These are phyloP conservation scores for Brachyhypopomus gauderio DNA, from an alignment of 2,113 vertebrate species.

Conservation along the genomic window DNA sequence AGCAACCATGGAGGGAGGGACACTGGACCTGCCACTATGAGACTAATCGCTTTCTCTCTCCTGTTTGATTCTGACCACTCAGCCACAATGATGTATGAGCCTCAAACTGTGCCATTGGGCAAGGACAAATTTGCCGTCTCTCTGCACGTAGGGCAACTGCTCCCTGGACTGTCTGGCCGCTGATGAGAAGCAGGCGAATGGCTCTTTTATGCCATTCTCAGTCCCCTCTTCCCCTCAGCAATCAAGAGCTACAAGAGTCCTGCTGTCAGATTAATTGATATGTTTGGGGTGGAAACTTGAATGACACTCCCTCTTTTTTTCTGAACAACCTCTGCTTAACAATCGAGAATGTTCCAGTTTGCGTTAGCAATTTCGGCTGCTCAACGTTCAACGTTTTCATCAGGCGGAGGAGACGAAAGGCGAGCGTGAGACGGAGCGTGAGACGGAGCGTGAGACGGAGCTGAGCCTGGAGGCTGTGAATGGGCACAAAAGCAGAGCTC, in stretches of 20 bases:
- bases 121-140: constrained; percentile 76
- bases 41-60: constrained; percentile 62
- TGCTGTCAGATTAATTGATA: constrained; percentile 63
- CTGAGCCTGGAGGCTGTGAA: constrained; percentile 38
- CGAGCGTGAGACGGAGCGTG: constrained; percentile 11
- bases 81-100: constrained; percentile 76
- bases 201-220: constrained; percentile 57
- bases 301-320: constrained; percentile 42
- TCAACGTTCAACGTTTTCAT: constrained; percentile 37
- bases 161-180: constrained; percentile 55
- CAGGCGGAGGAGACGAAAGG: constrained; percentile 27
- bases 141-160: constrained; percentile 27
- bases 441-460: constrained; percentile 28
- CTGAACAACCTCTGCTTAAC: constrained; percentile 35
- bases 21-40: constrained; percentile 57
- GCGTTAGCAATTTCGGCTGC: constrained; percentile 33
- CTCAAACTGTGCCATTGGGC: constrained; percentile 72
- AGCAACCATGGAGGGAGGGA: constrained; percentile 44
- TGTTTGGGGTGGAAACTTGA: constrained; percentile 55
- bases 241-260: constrained; percentile 57
- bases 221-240: constrained; percentile 52
- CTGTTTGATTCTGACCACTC: constrained; percentile 53
- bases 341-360: constrained; percentile 56
- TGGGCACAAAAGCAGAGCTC: constrained; percentile 57
- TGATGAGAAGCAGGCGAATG: constrained; percentile 53